Conservation (phyloP, 2,113 vertebrate genomes). For the Dicrurus megarhynchus region DNA sequence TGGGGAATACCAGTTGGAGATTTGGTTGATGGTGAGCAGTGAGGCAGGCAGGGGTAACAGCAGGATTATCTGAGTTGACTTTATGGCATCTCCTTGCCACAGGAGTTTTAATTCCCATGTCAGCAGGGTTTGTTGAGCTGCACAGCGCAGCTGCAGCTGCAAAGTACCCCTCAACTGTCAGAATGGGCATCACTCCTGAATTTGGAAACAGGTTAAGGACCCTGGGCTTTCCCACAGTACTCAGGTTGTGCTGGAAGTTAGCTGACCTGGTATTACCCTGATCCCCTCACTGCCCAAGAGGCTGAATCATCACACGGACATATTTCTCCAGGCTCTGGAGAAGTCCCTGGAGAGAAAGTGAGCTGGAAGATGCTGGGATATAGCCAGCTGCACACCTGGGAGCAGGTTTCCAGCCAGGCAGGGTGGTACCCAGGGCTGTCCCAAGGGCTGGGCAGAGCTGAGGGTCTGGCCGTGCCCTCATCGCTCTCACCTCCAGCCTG, state of each 20-base stretch:
- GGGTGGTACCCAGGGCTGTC: neutral
- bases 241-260: neutral
- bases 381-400: neutral
- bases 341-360: neutral
- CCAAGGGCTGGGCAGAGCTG: neutral
- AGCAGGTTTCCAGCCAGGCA: neutral
- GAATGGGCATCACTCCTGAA: neutral
- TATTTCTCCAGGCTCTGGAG: neutral
- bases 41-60: neutral
- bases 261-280: neutral
- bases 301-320: neutral
- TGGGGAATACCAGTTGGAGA: neutral
- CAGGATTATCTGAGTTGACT: neutral
- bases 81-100: neutral
- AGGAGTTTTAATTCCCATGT: neutral
- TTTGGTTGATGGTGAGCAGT: neutral
- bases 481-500: neutral
- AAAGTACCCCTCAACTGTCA: neutral
- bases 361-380: neutral
- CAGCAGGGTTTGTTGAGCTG: neutral
- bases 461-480: neutral
- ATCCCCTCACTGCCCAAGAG: neutral
- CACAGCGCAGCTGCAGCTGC: neutral
- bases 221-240: neutral
- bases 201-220: neutral